Evolutionary conservation across 1,140 invertebrate genomes (phyloP).

Genomic region (Drosophila carrolli): DNA sequence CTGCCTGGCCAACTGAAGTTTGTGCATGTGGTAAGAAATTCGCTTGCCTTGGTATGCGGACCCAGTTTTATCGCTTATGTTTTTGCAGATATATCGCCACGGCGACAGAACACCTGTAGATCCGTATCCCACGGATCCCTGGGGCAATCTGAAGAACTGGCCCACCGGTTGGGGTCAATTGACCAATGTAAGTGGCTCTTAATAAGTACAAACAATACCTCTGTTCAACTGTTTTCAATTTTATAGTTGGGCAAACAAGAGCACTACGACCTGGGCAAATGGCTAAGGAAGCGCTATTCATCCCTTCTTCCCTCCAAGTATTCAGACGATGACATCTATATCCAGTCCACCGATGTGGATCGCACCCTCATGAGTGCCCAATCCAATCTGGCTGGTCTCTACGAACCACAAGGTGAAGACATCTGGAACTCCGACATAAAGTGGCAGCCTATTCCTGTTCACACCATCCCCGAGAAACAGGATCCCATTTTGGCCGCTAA

Average conservation of each 20-base stretch:
- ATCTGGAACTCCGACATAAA: constrained; percentile 89
- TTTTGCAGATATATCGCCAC: constrained; percentile 89
- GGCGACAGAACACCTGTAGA: constrained; percentile 92
- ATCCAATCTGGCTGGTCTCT: constrained; percentile 92
- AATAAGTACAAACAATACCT: neutral
- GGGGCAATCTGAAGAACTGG: constrained; percentile 89
- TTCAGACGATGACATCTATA: constrained; percentile 87
- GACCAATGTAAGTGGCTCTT: constrained; percentile 88
- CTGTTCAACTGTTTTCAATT: neutral
- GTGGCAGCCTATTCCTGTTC: constrained; percentile 97
- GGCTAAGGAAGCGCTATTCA: constrained; percentile 90
- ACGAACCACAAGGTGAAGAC: constrained; percentile 87
- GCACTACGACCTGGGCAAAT: constrained; percentile 92
- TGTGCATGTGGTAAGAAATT: constrained; percentile 77
- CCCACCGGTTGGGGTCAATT: constrained; percentile 91
- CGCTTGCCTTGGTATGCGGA: constrained; percentile 17
- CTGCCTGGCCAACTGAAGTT: constrained; percentile 75
- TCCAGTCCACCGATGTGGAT: constrained; percentile 93
- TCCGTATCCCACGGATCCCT: constrained; percentile 92
- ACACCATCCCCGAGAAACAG: constrained; percentile 88
- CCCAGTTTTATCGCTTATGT: neutral
- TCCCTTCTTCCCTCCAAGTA: constrained; percentile 85
- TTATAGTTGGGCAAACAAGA: constrained; percentile 90
- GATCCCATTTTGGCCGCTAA: constrained; percentile 88
- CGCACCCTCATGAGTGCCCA: constrained; percentile 95